A percentile compares a stretch with the other conserved stretches of the same genome.
phyloP scores from a whole-genome alignment of 2,797 vertebrate species.

The Sebastes baramenuke region DNA sequence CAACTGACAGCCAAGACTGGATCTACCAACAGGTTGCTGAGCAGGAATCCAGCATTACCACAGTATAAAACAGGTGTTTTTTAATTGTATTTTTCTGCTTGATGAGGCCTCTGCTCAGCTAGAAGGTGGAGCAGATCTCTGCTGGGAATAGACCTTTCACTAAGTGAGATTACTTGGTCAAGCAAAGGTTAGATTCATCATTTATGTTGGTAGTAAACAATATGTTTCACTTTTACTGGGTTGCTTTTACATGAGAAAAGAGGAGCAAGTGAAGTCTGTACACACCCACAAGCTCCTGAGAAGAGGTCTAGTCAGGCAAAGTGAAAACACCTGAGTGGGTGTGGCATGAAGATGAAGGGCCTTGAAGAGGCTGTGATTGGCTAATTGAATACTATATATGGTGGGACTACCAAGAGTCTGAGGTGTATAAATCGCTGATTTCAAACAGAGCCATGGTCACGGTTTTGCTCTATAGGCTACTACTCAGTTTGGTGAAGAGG shows the following conservation, averaged over 20 bases:
- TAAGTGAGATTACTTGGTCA: too few relatives aligned
- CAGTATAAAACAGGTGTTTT: neutral
- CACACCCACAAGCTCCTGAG: neutral
- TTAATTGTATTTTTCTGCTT: neutral
- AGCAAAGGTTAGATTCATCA: neutral
- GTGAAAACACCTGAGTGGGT: neutral
- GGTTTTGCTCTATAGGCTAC: neutral
- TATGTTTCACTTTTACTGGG: neutral
- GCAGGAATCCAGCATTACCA: neutral
- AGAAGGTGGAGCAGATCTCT: too few relatives aligned
- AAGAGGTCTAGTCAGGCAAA: neutral
- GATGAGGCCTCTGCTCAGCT: neutral
- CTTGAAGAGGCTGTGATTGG: neutral
- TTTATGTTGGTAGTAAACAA: neutral
- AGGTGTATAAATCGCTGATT: neutral
- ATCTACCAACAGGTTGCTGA: conserved; percentile 19
- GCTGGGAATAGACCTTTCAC: neutral
- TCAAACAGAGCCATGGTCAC: neutral
- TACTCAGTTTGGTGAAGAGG: neutral
- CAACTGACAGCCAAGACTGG: conserved; percentile 13
- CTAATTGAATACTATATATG: neutral
- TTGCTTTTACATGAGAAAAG: neutral
- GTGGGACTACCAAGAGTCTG: neutral
- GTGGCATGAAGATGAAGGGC: neutral
- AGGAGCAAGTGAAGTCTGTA: neutral